Conservation (phyloP, 2,888 invertebrate species). For the Resseliella maxima region DNA sequence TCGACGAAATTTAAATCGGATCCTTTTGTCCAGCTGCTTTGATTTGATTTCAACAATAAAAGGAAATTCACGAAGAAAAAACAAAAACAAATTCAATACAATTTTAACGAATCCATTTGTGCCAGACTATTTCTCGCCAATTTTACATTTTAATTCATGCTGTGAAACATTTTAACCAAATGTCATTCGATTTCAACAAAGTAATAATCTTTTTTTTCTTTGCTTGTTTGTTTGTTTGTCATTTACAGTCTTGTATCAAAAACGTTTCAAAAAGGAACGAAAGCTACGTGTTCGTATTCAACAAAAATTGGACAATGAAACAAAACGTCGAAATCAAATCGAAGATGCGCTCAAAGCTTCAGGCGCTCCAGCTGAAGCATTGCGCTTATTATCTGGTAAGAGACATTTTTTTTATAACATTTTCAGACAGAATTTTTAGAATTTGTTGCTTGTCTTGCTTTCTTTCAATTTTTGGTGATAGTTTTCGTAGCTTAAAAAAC, state of each 20-base stretch:
- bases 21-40: not conserved
- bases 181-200: slow-evolving; percentile 6
- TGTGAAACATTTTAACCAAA: not conserved
- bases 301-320: slow-evolving; percentile 84
- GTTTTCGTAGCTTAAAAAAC: no score
- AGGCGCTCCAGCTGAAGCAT: slow-evolving; percentile 79
- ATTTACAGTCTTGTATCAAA: slow-evolving; percentile 84
- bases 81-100: not conserved
- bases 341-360: slow-evolving; percentile 84
- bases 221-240: not conserved
- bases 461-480: not conserved
- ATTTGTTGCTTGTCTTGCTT: not conserved
- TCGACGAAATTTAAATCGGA: not conserved
- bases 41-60: not conserved
- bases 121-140: no score
- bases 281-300: slow-evolving; percentile 85
- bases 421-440: no score
- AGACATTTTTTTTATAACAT: slow-evolving; percentile 53
- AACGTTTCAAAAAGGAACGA: slow-evolving; percentile 88
- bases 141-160: not conserved
- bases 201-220: no score
- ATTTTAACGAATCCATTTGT: not conserved
- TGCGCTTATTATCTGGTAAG: slow-evolving; percentile 83
- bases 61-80: no score
- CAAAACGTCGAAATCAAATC: slow-evolving; percentile 81